Conservation (phyloP, 1,140 invertebrate genomes). For the Trichogramma pretiosum region DNA sequence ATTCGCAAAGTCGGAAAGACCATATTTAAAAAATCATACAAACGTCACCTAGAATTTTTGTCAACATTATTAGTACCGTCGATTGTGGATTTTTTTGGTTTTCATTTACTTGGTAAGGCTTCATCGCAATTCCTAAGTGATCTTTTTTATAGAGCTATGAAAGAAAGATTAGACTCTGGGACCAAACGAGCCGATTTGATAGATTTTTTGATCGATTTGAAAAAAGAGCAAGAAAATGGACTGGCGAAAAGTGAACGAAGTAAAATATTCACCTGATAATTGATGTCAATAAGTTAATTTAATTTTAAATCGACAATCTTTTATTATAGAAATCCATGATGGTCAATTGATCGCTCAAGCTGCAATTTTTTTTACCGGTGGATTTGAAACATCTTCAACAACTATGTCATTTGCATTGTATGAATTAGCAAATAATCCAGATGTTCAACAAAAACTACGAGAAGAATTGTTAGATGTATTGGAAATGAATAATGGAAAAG, state of each 20-base stretch:
- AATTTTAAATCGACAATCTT: neutral
- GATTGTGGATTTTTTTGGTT: constrained; percentile 19
- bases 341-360: constrained; percentile 58
- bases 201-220: constrained; percentile 49
- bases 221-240: constrained; percentile 32
- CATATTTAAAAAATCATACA: constrained; percentile 42
- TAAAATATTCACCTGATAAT: neutral
- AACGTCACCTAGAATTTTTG: constrained; percentile 27
- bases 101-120: constrained; percentile 23
- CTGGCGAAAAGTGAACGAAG: too few species aligned
- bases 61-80: constrained; percentile 21
- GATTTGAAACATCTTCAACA: constrained; percentile 54
- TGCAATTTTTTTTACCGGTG: constrained; percentile 57
- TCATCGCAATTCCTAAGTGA: constrained; percentile 25
- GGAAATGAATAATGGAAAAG: constrained; percentile 17
- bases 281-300: neutral
- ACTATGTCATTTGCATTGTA: constrained; percentile 48
- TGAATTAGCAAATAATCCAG: constrained; percentile 49
- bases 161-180: constrained; percentile 27
- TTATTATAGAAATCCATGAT: constrained; percentile 43
- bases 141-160: constrained; percentile 27
- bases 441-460: constrained; percentile 25
- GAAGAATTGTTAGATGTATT: constrained; percentile 22
- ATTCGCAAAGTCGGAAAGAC: constrained; percentile 27
- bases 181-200: constrained; percentile 47